A percentile compares a stretch with the other conserved stretches of the same genome.
These are phyloP conservation scores for Megaceryle maxima DNA, from an alignment of 2,113 vertebrate species.

Conservation along the genomic window DNA sequence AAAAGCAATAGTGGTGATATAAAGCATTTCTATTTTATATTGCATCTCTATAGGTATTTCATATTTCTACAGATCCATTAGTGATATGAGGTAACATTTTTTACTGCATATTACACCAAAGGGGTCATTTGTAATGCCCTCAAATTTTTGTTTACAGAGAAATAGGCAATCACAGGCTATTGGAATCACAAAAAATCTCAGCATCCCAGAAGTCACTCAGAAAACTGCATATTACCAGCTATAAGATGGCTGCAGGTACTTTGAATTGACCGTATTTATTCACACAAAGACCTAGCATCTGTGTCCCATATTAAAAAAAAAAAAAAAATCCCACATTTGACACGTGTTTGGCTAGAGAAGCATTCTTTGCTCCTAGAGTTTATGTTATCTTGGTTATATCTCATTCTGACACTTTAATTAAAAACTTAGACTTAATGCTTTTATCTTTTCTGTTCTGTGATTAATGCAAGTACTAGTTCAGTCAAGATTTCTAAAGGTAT, in stretches of 20 bases:
- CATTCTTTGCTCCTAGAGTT: background rate
- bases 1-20: background rate
- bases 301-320: background rate
- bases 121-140: background rate
- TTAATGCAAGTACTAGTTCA: background rate
- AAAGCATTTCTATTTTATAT: background rate
- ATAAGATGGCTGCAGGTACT: background rate
- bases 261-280: background rate
- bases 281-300: background rate
- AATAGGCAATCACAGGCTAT: background rate
- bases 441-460: background rate
- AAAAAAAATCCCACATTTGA: background rate
- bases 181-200: background rate
- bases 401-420: slow-evolving; percentile 49
- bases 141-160: background rate
- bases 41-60: background rate
- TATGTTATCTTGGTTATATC: slow-evolving; percentile 8
- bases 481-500: background rate
- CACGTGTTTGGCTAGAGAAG: background rate
- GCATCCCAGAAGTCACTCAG: background rate
- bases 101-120: background rate
- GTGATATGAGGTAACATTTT: background rate
- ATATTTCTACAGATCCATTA: background rate
- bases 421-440: background rate
- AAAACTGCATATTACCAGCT: background rate